These are phyloP conservation scores for Hippocampus guttulatus DNA, from an alignment of 2,113 vertebrate species.

Conservation along the genomic window DNA sequence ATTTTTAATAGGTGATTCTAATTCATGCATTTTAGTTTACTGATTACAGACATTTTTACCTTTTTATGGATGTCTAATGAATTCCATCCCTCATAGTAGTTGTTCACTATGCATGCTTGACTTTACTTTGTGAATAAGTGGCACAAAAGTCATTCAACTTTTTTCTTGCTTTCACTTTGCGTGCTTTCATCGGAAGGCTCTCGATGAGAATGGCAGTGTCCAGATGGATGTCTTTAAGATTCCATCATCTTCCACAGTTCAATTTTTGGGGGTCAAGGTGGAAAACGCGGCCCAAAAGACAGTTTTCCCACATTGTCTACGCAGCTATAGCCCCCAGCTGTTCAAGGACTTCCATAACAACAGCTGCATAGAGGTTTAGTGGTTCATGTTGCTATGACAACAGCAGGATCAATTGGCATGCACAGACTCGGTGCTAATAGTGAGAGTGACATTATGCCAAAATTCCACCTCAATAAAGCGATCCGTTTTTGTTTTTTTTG, in stretches of 20 bases:
- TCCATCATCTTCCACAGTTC: constrained; percentile 44
- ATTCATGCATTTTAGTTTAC: constrained; percentile 32
- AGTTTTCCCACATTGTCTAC: constrained; percentile 72
- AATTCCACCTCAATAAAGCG: constrained; percentile 69
- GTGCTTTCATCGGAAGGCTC: constrained; percentile 28
- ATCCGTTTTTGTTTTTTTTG: constrained; percentile 27
- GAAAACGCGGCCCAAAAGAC: constrained; percentile 61
- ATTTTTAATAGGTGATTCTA: constrained; percentile 22
- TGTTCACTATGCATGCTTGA: constrained; percentile 49
- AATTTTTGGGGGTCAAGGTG: constrained; percentile 60
- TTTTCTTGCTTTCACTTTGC: constrained; percentile 7
- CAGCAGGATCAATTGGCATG: constrained; percentile 71
- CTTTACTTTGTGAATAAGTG: constrained; percentile 32
- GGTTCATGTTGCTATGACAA: constrained; percentile 77
- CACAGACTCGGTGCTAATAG: constrained; percentile 66
- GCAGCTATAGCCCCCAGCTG: constrained; percentile 73
- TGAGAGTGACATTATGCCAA: constrained; percentile 70
- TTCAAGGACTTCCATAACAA: constrained; percentile 75
- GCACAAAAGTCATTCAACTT: constrained; percentile 40
- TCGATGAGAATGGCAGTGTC: constrained; percentile 18
- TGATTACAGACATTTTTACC: constrained; percentile 17
- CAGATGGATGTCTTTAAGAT: constrained; percentile 55
- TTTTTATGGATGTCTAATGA: too few species aligned
- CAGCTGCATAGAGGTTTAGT: constrained; percentile 76
- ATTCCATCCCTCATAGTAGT: constrained; percentile 37